Evolutionary conservation across 2,888 invertebrate species (phyloP), one percentile per base, ranked within the genome.

Genomic region (Zelleria hepariella): DNA sequence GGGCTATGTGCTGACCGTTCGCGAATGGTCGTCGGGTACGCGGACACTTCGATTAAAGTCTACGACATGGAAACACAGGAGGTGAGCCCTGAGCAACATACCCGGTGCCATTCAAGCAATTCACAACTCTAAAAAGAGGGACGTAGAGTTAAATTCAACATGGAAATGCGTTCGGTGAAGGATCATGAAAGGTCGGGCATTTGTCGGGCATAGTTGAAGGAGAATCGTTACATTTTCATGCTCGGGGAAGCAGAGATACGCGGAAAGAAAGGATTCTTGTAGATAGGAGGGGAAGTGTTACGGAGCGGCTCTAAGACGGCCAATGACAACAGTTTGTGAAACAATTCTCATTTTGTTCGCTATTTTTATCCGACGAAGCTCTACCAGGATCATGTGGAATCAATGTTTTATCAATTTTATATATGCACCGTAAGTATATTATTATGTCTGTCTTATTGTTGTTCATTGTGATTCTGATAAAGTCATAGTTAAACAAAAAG

Each of bases 51-150:
- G 5, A 74, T 87, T 61, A 87, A 82, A 70, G 62, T 87, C 54
- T 85, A 75, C 66, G 85, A 88, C 58, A 75, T 85, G 73, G 82
- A 77, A 68, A 87, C 87, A 60, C 81, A 81, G 67, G 75, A 81
- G 78, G 87, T 86, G 63, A 63, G 69, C 65, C 61, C 1, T 10
- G 32, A 42, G 15, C 4, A 42, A 10, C 32, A 42, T 42, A 42
- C 1, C 32, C 4, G 4, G 15, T 15, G 15, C 10, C 10, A 42
- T 15, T 2, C 32, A 42, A 42, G 10, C 32, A 10, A 42, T 42
- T 42, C 15, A 0, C 2, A 10, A 42, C 32, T 15, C 15, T 42
- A 42, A 42, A 15, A 32, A 10, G 32, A 15, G 10, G 3, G 32
- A 5, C 10, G 32, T 32, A 32, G 2, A 42, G 32, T 42, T 15